Evolutionary conservation across 2,113 vertebrate species (phyloP).

Genomic region (Silurus meridionalis): DNA sequence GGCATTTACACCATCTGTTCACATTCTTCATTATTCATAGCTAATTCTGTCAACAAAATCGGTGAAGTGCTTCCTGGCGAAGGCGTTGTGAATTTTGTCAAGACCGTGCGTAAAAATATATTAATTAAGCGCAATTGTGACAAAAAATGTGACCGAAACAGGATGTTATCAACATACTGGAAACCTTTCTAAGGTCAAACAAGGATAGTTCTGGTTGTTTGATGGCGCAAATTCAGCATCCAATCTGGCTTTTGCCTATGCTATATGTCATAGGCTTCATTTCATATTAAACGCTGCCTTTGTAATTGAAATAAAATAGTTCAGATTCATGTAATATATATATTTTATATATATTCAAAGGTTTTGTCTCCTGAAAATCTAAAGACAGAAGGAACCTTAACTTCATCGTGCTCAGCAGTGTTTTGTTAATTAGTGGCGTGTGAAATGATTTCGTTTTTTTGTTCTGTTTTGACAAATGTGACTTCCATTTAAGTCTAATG

Average conservation of each 20-base stretch:
- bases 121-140: background rate
- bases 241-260: background rate
- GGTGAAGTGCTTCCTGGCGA: background rate
- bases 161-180: background rate
- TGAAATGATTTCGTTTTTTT: background rate
- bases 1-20: constrained; percentile 13
- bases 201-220: background rate
- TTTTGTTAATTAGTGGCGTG: background rate
- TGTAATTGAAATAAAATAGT: background rate
- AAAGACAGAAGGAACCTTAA: background rate
- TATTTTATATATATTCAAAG: background rate
- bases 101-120: background rate
- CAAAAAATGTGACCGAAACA: background rate
- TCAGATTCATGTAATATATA: too few relatives aligned
- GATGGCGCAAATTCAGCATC: background rate
- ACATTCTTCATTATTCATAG: background rate
- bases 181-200: background rate
- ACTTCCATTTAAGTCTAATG: background rate
- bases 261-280: background rate
- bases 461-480: constrained; percentile 5
- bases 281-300: background rate
- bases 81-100: background rate
- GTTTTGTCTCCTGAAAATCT: background rate
- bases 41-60: background rate
- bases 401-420: background rate